Percentiles rank a stretch among this genome's conserved stretches.
Evolutionary conservation across 2,888 invertebrate genomes (phyloP).

Genomic region (Sesia bembeciformis): DNA sequence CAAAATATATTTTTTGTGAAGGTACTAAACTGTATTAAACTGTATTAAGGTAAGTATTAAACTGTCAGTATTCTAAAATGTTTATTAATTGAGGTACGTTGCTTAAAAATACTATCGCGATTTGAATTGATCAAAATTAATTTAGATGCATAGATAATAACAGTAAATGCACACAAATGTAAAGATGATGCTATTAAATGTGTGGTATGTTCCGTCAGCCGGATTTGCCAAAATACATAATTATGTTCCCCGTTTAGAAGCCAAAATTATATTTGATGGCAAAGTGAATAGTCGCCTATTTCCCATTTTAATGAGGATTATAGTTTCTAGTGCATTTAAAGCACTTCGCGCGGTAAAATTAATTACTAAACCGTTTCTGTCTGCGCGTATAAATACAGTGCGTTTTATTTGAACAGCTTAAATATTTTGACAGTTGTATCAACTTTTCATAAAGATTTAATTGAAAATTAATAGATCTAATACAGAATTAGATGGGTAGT

Average conservation of each 20-base stretch:
- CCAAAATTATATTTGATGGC: constrained; percentile 65
- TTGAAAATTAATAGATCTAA: too few species aligned
- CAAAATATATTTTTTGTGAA: constrained; percentile 14
- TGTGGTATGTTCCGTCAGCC: constrained; percentile 5
- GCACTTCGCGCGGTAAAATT: constrained; percentile 68
- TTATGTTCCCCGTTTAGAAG: constrained; percentile 59
- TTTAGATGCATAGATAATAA: not conserved
- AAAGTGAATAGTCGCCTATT: constrained; percentile 63
- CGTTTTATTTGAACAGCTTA: not conserved
- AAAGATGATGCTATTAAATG: constrained; percentile 3
- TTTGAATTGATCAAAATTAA: too few species aligned
- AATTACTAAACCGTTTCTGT: constrained; percentile 69
- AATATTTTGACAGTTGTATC: not conserved
- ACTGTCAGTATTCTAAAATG: too few species aligned
- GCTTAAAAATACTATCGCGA: too few species aligned
- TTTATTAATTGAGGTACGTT: too few species aligned
- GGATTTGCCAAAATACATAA: constrained; percentile 50
- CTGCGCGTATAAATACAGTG: constrained; percentile 39
- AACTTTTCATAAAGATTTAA: too few species aligned
- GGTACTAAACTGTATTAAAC: too few species aligned
- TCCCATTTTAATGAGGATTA: constrained; percentile 71
- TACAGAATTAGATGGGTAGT: too few species aligned
- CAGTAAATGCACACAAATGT: not conserved
- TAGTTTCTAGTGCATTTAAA: constrained; percentile 70
- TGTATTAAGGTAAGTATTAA: too few species aligned